Evolutionary conservation across 2,888 invertebrate species (phyloP).

Genomic region (Hyppa rectilinea): DNA sequence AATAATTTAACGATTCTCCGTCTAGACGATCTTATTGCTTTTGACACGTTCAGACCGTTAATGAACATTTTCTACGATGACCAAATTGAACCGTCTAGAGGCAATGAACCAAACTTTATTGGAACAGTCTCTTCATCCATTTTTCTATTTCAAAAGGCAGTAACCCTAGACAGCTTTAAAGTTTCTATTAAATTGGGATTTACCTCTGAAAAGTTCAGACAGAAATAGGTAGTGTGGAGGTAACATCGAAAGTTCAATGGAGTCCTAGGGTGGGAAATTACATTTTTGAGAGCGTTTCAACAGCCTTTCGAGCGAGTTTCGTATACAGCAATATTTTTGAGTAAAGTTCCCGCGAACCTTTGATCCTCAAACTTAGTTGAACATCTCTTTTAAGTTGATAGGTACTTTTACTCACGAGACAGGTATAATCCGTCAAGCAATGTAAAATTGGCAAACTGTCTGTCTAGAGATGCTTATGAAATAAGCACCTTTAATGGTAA

Average conservation of each 20-base stretch:
- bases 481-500: conserved; percentile 21
- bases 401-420: conserved; percentile 41
- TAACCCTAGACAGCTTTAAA: conserved; percentile 30
- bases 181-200: conserved; percentile 37
- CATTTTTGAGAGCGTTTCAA: conserved; percentile 39
- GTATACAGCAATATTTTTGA: conserved; percentile 49
- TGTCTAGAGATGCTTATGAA: conserved; percentile 25
- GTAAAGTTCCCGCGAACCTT: conserved; percentile 45
- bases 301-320: conserved; percentile 29
- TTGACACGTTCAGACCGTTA: conserved; percentile 33
- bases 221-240: conserved; percentile 26
- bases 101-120: conserved; percentile 48
- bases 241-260: conserved; percentile 30
- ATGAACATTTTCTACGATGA: conserved; percentile 42
- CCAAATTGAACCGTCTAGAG: conserved; percentile 41
- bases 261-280: conserved; percentile 40
- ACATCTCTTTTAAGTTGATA: conserved; percentile 46
- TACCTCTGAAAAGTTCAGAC: conserved; percentile 35
- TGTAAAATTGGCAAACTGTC: conserved; percentile 35
- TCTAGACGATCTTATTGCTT: conserved; percentile 55
- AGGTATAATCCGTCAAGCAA: conserved; percentile 45
- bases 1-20: conserved; percentile 32
- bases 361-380: conserved; percentile 56
- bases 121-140: conserved; percentile 32
- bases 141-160: conserved; percentile 34